Evolutionary conservation across 2,888 invertebrate species (phyloP).

Genomic region (Ellobium chinense): DNA sequence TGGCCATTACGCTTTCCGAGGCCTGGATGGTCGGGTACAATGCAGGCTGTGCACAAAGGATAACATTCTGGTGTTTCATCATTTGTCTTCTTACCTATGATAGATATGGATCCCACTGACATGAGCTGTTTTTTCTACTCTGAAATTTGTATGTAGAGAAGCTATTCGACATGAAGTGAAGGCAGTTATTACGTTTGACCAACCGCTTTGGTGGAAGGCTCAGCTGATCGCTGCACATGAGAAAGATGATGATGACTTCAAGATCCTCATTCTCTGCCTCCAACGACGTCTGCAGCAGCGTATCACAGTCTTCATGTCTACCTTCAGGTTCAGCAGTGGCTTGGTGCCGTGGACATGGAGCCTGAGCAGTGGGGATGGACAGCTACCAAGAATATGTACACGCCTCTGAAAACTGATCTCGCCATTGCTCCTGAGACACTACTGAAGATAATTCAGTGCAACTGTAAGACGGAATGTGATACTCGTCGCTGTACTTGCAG

Average conservation of each 20-base stretch:
- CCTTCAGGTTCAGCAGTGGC: too few species aligned
- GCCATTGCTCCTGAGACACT: not conserved
- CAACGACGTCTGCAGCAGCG: too few species aligned
- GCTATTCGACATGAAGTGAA: too few species aligned
- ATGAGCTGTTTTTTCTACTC: conserved; percentile 52
- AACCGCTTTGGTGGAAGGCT: conserved; percentile 55
- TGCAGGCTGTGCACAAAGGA: conserved; percentile 52
- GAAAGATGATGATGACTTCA: conserved; percentile 3
- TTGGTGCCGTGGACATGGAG: too few species aligned
- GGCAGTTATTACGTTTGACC: too few species aligned
- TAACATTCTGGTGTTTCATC: conserved; percentile 52
- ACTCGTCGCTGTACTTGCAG: not conserved
- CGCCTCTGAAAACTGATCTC: too few species aligned
- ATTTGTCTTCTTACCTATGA: conserved; percentile 56
- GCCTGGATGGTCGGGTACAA: conserved; percentile 55
- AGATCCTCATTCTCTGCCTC: not conserved
- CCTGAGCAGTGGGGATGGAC: too few species aligned
- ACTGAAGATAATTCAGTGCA: not conserved
- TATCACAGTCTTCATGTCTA: too few species aligned
- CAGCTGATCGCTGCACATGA: conserved; percentile 35
- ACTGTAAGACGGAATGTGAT: not conserved
- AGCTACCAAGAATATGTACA: too few species aligned
- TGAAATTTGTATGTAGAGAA: conserved; percentile 45
- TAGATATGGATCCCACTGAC: conserved; percentile 55
- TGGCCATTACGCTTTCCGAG: conserved; percentile 42